Conservation (phyloP, 2,888 invertebrate genomes). For the Hypomecis punctinalis region DNA sequence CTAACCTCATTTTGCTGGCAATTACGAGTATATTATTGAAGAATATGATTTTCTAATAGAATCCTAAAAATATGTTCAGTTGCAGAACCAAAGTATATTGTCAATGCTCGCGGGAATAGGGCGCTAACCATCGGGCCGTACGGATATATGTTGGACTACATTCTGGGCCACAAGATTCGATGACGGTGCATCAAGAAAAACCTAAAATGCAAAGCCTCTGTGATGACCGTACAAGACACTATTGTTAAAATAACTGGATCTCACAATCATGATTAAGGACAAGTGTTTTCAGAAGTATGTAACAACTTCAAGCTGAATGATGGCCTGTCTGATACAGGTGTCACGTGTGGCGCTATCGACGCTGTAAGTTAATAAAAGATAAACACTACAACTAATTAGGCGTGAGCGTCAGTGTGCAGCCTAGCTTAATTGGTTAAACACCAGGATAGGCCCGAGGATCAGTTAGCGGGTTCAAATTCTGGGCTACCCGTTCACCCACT, state of each 20-base stretch:
- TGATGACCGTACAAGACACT: slow-evolving; percentile 38
- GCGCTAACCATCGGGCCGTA: slow-evolving; percentile 34
- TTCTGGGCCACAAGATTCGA: slow-evolving; percentile 36
- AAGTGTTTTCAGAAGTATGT: not conserved
- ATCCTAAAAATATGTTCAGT: slow-evolving; percentile 2
- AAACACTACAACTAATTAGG: too few species aligned
- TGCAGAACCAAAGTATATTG: slow-evolving; percentile 28
- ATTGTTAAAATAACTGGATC: slow-evolving; percentile 32
- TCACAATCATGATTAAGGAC: slow-evolving; percentile 34
- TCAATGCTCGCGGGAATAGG: slow-evolving; percentile 33
- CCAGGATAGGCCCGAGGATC: too few species aligned
- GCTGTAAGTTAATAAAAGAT: too few species aligned
- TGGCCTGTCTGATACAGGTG: too few species aligned
- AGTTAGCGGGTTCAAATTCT: too few species aligned
- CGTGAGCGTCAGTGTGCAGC: too few species aligned
- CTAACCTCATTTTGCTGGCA: too few species aligned
- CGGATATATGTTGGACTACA: slow-evolving; percentile 35
- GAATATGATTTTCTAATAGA: not conserved
- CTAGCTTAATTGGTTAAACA: too few species aligned
- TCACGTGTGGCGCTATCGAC: too few species aligned
- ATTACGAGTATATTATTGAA: too few species aligned
- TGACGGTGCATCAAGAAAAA: slow-evolving; percentile 48
- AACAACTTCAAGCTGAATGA: too few species aligned
- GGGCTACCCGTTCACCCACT: too few species aligned
- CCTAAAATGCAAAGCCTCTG: slow-evolving; percentile 41